Evolutionary conservation across 2,888 invertebrate genomes (phyloP).

Genomic region (Macrosoma leucophasiata): DNA sequence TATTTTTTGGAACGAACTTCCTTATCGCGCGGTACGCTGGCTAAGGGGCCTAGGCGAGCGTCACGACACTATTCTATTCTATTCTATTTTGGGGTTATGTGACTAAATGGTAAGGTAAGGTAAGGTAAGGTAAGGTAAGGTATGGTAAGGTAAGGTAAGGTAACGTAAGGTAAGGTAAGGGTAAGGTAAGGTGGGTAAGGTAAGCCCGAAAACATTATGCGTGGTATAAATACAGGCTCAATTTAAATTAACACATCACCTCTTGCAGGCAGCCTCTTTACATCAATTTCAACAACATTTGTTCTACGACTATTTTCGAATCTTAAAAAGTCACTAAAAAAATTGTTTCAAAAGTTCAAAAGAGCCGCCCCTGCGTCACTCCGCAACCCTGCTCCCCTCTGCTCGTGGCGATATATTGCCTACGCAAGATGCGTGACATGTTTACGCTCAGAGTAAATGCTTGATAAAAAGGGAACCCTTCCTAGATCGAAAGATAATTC

Average conservation of each 20-base stretch:
- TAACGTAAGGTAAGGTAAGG: constrained; percentile 9
- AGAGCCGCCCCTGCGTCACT: constrained; percentile 20
- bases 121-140: constrained; percentile 15
- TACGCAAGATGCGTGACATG: constrained; percentile 17
- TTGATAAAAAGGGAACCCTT: constrained; percentile 10
- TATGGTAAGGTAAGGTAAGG: constrained; percentile 15
- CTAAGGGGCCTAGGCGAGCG: too few species aligned
- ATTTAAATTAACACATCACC: too few species aligned
- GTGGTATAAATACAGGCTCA: constrained; percentile 14
- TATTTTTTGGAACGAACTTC: too few species aligned
- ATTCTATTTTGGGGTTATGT: too few species aligned
- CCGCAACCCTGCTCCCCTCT: too few species aligned
- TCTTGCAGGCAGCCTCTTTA: too few species aligned
- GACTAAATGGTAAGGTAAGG: constrained; percentile 18
- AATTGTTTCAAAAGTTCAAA: constrained; percentile 22
- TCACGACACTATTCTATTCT: too few species aligned
- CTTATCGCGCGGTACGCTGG: too few species aligned
- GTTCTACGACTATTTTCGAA: too few species aligned
- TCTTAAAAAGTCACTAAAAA: constrained; percentile 24
- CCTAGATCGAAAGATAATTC: constrained; percentile 15
- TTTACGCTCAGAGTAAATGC: constrained; percentile 1
- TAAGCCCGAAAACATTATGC: constrained; percentile 15
- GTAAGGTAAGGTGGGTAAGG: constrained; percentile 11
- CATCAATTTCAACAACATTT: too few species aligned
- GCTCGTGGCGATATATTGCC: too few species aligned